Conservation (phyloP, 2,888 invertebrate species). For the Protodeltote pygarga region DNA sequence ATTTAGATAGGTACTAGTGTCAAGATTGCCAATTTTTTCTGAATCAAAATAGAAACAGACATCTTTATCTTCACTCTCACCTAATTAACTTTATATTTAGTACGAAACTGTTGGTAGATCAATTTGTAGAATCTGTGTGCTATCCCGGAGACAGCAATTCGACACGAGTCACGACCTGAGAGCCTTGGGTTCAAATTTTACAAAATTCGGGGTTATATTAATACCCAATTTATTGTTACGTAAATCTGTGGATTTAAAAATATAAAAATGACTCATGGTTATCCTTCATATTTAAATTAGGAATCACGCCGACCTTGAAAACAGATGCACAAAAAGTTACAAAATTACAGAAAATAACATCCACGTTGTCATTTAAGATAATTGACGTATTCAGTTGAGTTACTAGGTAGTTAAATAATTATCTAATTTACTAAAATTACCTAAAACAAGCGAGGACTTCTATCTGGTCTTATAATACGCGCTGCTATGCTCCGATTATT, state of each 20-base stretch:
- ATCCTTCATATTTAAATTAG: constrained; percentile 9
- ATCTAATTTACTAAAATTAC: constrained; percentile 29
- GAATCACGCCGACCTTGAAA: constrained; percentile 22
- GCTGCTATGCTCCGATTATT: neutral
- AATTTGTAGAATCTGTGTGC: constrained; percentile 15
- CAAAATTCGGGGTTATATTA: no score
- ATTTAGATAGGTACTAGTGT: constrained; percentile 6
- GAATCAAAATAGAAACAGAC: constrained; percentile 22
- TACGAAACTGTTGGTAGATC: constrained; percentile 10
- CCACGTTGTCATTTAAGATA: constrained; percentile 34
- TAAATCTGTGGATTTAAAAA: no score
- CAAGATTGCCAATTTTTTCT: constrained; percentile 24
- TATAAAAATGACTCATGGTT: no score
- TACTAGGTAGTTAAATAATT: constrained; percentile 32
- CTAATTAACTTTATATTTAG: neutral
- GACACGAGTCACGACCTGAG: no score
- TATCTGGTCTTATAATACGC: constrained; percentile 25
- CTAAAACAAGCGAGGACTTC: constrained; percentile 17
- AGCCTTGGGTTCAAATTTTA: no score
- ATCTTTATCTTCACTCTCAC: constrained; percentile 21
- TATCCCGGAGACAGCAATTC: constrained; percentile 27
- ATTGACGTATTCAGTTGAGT: constrained; percentile 18
- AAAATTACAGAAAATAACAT: constrained; percentile 29
- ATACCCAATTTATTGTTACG: no score
- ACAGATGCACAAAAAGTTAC: constrained; percentile 29